Conservation (phyloP, 2,113 vertebrate species). For the Rhodinocichla rosea region DNA sequence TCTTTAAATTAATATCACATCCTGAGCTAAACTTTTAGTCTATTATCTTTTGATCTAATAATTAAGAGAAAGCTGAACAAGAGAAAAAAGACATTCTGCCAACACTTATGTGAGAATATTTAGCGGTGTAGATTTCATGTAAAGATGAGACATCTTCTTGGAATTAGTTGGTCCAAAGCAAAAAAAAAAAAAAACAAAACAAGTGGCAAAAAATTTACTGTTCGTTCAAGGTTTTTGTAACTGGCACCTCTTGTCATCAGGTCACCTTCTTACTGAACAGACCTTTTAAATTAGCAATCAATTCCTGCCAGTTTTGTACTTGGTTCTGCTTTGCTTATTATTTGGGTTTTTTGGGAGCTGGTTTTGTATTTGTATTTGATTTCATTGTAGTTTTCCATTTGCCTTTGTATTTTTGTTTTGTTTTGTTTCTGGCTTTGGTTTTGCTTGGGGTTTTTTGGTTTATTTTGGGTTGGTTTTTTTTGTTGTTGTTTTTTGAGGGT, state of each 20-base stretch:
- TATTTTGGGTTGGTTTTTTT: too few relatives aligned
- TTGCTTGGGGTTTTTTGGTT: background rate
- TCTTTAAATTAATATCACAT: background rate
- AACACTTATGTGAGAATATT: background rate
- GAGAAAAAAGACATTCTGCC: background rate
- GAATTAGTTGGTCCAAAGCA: background rate
- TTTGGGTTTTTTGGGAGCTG: rapidly evolving
- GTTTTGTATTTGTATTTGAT: background rate
- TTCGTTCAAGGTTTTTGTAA: background rate
- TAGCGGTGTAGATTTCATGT: background rate
- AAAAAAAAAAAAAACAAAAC: background rate
- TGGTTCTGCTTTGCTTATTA: background rate
- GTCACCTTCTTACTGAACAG: background rate
- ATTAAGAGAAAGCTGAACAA: background rate
- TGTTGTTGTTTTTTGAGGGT: too few relatives aligned
- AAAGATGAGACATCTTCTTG: background rate
- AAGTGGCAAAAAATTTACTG: background rate
- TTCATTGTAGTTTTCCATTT: background rate
- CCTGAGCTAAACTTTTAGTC: background rate
- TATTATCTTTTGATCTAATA: background rate
- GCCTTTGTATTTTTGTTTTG: background rate
- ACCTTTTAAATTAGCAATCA: background rate
- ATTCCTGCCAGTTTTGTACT: background rate
- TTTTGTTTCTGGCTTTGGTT: background rate
- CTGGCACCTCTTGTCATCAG: background rate